Evolutionary conservation across 2,797 vertebrate genomes (phyloP).

Genomic region (Macropus fuliginosus): DNA sequence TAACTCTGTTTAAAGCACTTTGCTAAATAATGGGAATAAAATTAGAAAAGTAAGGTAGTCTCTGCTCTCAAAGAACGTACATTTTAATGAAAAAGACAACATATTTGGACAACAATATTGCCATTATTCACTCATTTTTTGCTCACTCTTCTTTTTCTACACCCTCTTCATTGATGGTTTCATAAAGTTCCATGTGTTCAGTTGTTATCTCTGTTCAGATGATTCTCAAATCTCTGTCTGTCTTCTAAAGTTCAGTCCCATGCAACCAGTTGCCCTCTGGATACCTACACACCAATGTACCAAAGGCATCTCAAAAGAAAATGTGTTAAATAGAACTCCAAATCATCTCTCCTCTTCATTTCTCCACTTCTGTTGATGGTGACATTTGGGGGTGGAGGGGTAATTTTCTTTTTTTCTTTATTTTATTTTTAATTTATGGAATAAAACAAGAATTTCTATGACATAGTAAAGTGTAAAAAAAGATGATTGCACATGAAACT

Average conservation of each 20-base stretch:
- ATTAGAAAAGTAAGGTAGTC: not conserved
- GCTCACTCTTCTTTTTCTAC: not conserved
- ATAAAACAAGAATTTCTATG: not conserved
- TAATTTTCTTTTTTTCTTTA: too few relatives aligned
- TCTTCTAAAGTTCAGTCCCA: not conserved
- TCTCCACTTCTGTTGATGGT: not conserved
- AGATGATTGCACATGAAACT: not conserved
- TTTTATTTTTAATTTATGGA: too few relatives aligned
- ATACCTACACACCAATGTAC: not conserved
- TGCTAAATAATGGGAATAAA: not conserved
- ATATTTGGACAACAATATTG: not conserved
- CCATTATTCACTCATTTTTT: not conserved
- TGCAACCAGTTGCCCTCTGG: not conserved
- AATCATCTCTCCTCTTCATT: not conserved
- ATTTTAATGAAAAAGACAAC: not conserved
- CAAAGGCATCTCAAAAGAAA: not conserved
- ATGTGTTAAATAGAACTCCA: not conserved
- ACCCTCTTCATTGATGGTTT: not conserved
- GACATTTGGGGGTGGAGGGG: not conserved
- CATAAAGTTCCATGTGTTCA: not conserved
- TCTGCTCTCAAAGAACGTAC: not conserved
- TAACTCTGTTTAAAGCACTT: not conserved
- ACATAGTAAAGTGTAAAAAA: not conserved
- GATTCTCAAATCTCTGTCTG: not conserved
- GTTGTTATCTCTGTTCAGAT: not conserved